Percentiles rank a stretch among this genome's conserved stretches.
Conservation (phyloP, 2,888 invertebrate genomes). For the Phorcus lineatus region DNA sequence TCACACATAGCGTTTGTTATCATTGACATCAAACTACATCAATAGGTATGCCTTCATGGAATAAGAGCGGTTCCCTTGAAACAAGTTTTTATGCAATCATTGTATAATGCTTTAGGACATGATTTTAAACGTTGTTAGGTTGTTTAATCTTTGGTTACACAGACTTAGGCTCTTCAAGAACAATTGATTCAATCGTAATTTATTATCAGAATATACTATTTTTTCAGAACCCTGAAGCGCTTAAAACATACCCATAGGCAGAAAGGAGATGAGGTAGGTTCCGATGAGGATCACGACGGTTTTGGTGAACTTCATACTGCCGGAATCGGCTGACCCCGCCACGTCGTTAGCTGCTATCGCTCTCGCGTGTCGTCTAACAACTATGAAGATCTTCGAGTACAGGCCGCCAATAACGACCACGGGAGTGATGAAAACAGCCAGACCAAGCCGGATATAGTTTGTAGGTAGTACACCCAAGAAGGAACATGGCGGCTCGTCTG, state of each 20-base stretch:
- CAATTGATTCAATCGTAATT: too few species aligned
- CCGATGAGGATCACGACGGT: conserved; percentile 27
- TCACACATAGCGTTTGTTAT: too few species aligned
- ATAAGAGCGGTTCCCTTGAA: too few species aligned
- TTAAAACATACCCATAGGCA: neutral
- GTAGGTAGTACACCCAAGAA: neutral
- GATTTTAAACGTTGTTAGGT: too few species aligned
- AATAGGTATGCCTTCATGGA: too few species aligned
- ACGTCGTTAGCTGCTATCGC: neutral
- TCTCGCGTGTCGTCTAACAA: neutral
- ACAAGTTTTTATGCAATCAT: too few species aligned
- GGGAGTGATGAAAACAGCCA: conserved; percentile 8
- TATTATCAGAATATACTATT: too few species aligned
- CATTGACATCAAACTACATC: too few species aligned
- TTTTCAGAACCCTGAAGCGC: too few species aligned
- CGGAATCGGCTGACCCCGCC: neutral
- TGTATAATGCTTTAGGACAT: too few species aligned
- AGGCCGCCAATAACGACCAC: neutral
- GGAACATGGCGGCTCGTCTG: neutral
- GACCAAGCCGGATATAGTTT: conserved; percentile 7
- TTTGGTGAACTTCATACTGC: conserved; percentile 26
- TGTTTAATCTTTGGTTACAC: too few species aligned
- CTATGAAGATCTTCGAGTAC: neutral
- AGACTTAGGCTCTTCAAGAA: too few species aligned
- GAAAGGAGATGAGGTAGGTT: conserved; percentile 16